Conservation (phyloP, 2,888 invertebrate genomes). For the Synanthedon formicaeformis region DNA sequence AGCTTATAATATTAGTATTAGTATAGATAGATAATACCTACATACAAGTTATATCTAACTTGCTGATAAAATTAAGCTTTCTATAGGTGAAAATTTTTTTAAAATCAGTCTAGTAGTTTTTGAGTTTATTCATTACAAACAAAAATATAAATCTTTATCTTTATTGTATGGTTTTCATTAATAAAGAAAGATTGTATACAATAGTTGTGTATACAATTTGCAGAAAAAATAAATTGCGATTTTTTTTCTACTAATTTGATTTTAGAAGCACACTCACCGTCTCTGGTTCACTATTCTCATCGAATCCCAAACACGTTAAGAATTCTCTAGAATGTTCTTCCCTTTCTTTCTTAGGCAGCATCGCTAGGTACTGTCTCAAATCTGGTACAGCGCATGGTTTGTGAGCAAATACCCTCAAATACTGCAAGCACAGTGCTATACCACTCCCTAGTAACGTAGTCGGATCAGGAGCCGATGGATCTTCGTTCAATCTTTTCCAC, state of each 20-base stretch:
- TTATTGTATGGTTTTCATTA: no score
- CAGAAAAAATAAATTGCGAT: no score
- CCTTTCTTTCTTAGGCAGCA: conserved; percentile 75
- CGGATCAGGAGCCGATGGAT: conserved; percentile 59
- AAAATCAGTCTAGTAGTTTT: no score
- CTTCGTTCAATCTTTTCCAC: conserved; percentile 71
- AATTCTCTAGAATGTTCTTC: conserved; percentile 71
- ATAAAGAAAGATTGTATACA: no score
- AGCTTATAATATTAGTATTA: no score
- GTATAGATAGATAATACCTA: no score
- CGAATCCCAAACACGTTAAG: conserved; percentile 74
- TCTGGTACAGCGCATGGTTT: conserved; percentile 90
- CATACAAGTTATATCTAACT: no score
- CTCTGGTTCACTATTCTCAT: conserved; percentile 73
- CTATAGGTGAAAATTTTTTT: no score
- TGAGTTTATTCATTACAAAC: no score
- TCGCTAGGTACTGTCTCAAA: conserved; percentile 78
- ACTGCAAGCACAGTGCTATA: conserved; percentile 79
- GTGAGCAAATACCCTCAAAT: conserved; percentile 85
- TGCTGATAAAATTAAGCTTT: no score
- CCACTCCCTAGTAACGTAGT: conserved; percentile 71
- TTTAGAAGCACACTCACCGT: conserved; percentile 53
- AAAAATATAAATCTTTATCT: no score
- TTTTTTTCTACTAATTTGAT: background rate
- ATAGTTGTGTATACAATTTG: no score